A percentile compares a stretch with the other conserved stretches of the same genome.
phyloP scores from a whole-genome alignment of 2,888 invertebrate genomes.

The Metalampra italica region DNA sequence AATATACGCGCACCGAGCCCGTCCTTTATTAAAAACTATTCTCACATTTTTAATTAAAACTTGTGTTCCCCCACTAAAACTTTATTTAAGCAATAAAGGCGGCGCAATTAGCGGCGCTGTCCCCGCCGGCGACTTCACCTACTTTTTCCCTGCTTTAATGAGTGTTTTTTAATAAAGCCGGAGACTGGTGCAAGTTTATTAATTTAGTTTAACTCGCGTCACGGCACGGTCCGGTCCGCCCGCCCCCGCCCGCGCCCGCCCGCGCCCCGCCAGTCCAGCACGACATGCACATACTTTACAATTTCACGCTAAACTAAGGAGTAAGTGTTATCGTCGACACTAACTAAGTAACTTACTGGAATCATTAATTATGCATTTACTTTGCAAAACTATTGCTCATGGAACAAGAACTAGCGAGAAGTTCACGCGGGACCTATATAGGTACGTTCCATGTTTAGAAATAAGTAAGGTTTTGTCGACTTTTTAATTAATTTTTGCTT shows the following conservation, averaged over 20 bases:
- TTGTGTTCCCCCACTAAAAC: slow-evolving; percentile 78
- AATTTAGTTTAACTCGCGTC: slow-evolving; percentile 76
- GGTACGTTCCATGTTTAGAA: too few relatives aligned
- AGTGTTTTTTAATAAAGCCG: slow-evolving; percentile 78
- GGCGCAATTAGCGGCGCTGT: slow-evolving; percentile 77
- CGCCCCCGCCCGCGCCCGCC: slow-evolving; percentile 28
- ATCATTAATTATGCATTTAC: slow-evolving; percentile 21
- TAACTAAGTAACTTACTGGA: slow-evolving; percentile 17
- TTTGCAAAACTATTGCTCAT: slow-evolving; percentile 16
- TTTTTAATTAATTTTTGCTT: too few relatives aligned
- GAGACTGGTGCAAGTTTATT: slow-evolving; percentile 75
- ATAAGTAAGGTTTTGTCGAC: too few relatives aligned
- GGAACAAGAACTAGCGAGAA: not conserved
- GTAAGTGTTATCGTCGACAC: slow-evolving; percentile 23
- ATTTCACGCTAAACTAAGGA: slow-evolving; percentile 37
- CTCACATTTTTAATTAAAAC: slow-evolving; percentile 79
- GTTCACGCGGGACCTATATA: too few relatives aligned
- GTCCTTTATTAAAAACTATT: slow-evolving; percentile 79
- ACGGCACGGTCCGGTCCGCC: slow-evolving; percentile 44
- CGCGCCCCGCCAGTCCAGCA: slow-evolving; percentile 20
- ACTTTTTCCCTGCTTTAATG: slow-evolving; percentile 77
- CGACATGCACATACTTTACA: slow-evolving; percentile 52
- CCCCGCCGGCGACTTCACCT: slow-evolving; percentile 77
- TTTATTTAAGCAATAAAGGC: slow-evolving; percentile 79
- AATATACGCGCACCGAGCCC: slow-evolving; percentile 73